Conservation (phyloP, 2,797 vertebrate species). For the Adelosebastes latens region DNA sequence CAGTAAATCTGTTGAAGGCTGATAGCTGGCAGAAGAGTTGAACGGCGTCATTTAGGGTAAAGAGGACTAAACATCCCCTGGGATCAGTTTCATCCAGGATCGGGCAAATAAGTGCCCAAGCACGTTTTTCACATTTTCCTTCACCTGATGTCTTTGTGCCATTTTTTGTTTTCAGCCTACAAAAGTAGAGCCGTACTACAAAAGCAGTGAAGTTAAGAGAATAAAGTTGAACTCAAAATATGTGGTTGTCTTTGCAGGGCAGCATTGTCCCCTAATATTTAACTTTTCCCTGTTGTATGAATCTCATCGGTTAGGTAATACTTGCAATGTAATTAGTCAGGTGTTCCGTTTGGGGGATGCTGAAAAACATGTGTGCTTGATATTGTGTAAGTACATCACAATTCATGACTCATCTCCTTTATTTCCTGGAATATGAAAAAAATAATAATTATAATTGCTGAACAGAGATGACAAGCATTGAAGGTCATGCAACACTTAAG, state of each 20-base stretch:
- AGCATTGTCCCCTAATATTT: not conserved
- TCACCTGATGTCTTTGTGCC: not conserved
- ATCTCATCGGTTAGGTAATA: constrained; percentile 2
- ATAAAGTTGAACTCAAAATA: not conserved
- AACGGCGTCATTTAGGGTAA: constrained; percentile 12
- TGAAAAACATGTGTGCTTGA: constrained; percentile 38
- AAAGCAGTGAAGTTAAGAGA: not conserved
- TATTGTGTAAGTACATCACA: constrained; percentile 47
- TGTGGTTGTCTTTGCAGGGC: not conserved
- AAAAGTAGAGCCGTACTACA: not conserved
- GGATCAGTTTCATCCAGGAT: constrained; percentile 54
- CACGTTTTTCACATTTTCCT: not conserved
- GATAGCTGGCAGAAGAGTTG: constrained; percentile 39
- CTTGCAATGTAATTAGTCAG: constrained; percentile 23
- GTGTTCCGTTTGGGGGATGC: not conserved
- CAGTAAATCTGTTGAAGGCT: constrained; percentile 44
- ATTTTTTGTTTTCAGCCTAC: not conserved
- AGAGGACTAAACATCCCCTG: constrained; percentile 43
- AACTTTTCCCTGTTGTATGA: constrained; percentile 1
- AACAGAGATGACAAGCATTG: constrained; percentile 29
- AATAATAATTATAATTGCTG: constrained; percentile 6
- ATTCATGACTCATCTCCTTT: constrained; percentile 54
- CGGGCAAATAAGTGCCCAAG: constrained; percentile 8
- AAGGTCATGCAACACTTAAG: constrained; percentile 19
- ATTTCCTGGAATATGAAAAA: constrained; percentile 52